Base-by-base conservation (phyloP, 2,888 invertebrate genomes). In the Boloria selene region DNA sequence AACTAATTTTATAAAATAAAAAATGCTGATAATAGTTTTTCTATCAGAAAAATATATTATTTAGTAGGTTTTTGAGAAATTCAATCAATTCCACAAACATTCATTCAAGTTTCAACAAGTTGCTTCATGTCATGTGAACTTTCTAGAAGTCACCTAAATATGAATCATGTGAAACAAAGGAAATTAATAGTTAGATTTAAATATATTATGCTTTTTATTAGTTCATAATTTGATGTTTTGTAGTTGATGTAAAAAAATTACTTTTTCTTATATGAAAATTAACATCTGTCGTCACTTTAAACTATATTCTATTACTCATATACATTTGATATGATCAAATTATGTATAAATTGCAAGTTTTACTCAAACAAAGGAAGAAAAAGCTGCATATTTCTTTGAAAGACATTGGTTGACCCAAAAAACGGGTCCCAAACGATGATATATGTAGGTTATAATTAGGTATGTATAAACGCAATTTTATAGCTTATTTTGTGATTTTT, bases 361-460 rank as follows among this genome's bases (percentile, higher is more conserved):
- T 13, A 44, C 14, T 22, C n/a, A 10, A 22, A 56, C 18, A 22
- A 44, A 22, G 26, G 31, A 10, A 38, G 10, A 2, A 38, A 31
- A 6, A 17, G 16, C 38, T 62, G 38, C 17, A 22, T 16, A 50
- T 38, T 45, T 6, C 55, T 42, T 62, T 55, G 14, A 61, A 65
- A 61, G 55, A 67, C 64, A 83, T 84, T 87, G 87, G 84, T 82
- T 90, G 89, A 88, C 91, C 87, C 81, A 84, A 85, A 90, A 83
- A 72, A 72, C 69, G 70, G 71, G 71, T 78, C 73, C 64, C 49
- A 61, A 68, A 49, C 47, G 55, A 53, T 61, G 61, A 44, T 22
- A 22, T 58, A 69, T 59, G 69, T 70, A 75, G 75, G 75, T 74
- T 75, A 75, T 70, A 60, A 44, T 69, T 67, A 72, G 74, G 74